Evolutionary conservation across 2,888 invertebrate species (phyloP), one percentile per base, ranked within the genome.

Genomic region (Macrosiphum euphorbiae): DNA sequence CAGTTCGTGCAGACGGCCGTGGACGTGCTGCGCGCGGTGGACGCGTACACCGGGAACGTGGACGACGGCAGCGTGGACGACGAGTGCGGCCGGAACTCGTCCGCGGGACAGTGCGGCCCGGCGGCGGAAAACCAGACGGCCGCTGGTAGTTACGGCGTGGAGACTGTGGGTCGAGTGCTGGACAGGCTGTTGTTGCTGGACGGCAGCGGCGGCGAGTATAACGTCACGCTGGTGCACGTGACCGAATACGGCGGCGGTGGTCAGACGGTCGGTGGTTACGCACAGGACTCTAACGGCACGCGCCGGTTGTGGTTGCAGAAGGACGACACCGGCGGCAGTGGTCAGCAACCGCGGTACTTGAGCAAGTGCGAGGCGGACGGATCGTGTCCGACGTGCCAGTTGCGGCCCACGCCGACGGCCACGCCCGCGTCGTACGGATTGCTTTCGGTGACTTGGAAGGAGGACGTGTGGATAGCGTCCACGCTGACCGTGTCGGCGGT

Each of bases 401-500:
- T 5, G 20, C 20, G 47, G 61, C 26, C 58, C 11, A 1, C 41
- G 35, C 1, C 86, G 44, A n/a, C 88, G 7, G 67, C 52, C 13
- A 16, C 26, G 26, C 61, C 28, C 26, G 88, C 44, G 35, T 1
- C 78, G 35, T 20, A 50, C 41, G 85, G 61, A 0, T 50, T 44
- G n/a, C 50, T 41, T 2, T 44, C n/a, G 44, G 55, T 94, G 35
- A 94, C 88, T 87, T 92, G 94, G 90, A 94, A 94, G 78, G 88
- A 93, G 28, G 91, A 92, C 88, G 93, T 94, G 50, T 94, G 94
- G 94, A 90, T 94, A 24, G 92, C 94, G 52, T 94, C 92, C 28
- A 96, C 97, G 92, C 95, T 97, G 94, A 97, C 97, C 0, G 96
- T 97, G 8, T 97, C 97, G n/a, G 96, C 97, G 55, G 96, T 97